Conservation (phyloP, 2,797 vertebrate species). For the Myotis findleyi region DNA sequence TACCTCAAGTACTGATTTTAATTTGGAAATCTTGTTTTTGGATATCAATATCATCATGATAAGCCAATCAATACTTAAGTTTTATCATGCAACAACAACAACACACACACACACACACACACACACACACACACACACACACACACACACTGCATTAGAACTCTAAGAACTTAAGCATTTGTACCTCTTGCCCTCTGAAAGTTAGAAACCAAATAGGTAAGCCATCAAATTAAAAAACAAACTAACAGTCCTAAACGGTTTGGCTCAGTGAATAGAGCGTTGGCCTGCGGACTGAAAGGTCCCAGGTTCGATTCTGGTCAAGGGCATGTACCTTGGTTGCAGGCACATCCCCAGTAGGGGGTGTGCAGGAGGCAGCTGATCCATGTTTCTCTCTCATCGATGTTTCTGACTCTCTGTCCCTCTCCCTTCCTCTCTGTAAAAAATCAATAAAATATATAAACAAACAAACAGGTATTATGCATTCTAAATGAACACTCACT, state of each 20-base stretch:
- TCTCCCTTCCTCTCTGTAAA: too few species aligned
- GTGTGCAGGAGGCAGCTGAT: too few species aligned
- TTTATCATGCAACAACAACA: background rate
- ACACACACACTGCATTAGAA: background rate
- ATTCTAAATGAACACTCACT: background rate
- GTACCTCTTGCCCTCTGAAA: background rate
- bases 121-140: background rate
- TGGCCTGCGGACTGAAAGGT: too few species aligned
- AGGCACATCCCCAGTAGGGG: too few species aligned
- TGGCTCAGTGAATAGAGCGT: too few species aligned
- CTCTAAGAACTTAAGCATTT: background rate
- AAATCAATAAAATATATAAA: too few species aligned
- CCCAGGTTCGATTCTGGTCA: too few species aligned
- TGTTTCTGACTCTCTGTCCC: too few species aligned
- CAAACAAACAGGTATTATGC: background rate
- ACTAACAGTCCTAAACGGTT: too few species aligned
- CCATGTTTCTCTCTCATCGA: too few species aligned
- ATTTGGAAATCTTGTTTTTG: slow-evolving; percentile 49
- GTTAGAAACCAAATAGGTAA: background rate
- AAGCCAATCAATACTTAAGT: background rate
- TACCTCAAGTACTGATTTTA: background rate
- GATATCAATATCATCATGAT: background rate
- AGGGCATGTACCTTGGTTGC: too few species aligned
- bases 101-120: background rate
- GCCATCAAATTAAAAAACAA: background rate